These are phyloP conservation scores for Troides aeacus DNA, from an alignment of 2,888 invertebrate species.

Conservation along the genomic window DNA sequence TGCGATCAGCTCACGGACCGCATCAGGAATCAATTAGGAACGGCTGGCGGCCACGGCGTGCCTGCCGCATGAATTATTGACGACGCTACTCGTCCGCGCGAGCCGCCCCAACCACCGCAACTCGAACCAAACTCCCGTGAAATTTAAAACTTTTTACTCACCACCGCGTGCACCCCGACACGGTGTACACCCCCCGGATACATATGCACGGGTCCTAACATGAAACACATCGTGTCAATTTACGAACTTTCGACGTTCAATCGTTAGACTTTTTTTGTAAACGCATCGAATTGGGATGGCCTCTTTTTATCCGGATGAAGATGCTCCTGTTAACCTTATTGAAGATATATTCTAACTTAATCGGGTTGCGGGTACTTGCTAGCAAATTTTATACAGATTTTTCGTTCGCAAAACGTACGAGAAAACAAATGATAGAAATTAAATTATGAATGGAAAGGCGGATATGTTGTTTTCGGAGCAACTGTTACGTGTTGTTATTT, in stretches of 20 bases:
- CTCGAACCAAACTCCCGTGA: constrained; percentile 50
- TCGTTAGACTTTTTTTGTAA: constrained; percentile 10
- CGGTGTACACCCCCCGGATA: constrained; percentile 10
- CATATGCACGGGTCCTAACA: constrained; percentile 9
- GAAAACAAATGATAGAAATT: constrained; percentile 18
- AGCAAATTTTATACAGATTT: constrained; percentile 14
- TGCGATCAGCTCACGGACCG: constrained; percentile 71
- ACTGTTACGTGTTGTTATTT: constrained; percentile 11
- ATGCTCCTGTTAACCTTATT: too few relatives aligned
- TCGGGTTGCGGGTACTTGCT: not conserved
- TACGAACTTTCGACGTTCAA: constrained; percentile 11
- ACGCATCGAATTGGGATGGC: not conserved
- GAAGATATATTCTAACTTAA: too few relatives aligned
- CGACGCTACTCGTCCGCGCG: constrained; percentile 56
- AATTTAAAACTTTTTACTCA: constrained; percentile 15
- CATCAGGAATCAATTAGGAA: constrained; percentile 79
- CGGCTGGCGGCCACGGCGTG: constrained; percentile 73
- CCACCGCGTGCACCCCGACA: constrained; percentile 8
- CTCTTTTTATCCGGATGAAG: too few relatives aligned
- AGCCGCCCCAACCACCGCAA: constrained; percentile 46
- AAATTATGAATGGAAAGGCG: constrained; percentile 23
- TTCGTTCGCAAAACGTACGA: constrained; percentile 21
- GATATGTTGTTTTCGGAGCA: constrained; percentile 17
- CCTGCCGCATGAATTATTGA: constrained; percentile 78
- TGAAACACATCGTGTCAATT: constrained; percentile 19